Evolutionary conservation across 2,113 vertebrate species (phyloP).

Genomic region (Anas platyrhynchos): DNA sequence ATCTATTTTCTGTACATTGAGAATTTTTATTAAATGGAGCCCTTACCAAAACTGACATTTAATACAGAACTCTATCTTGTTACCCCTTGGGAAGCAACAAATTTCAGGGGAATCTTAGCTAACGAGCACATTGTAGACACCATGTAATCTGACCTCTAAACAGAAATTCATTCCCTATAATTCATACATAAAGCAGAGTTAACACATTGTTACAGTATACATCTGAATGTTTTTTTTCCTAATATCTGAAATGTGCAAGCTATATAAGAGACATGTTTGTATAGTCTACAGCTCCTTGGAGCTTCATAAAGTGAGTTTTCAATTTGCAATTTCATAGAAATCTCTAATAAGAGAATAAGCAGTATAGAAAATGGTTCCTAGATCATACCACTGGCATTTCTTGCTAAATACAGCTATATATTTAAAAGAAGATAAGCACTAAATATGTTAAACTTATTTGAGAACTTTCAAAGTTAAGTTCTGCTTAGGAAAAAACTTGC

Average conservation of each 20-base stretch:
- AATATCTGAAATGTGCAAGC: background rate
- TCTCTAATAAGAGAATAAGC: background rate
- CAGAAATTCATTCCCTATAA: background rate
- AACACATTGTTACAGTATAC: background rate
- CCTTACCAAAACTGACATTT: background rate
- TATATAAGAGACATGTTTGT: background rate
- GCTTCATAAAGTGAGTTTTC: conserved; percentile 2
- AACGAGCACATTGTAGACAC: background rate
- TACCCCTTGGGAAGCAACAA: background rate
- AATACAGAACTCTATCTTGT: background rate
- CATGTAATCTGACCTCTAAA: background rate
- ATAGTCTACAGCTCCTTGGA: background rate
- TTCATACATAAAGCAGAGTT: background rate
- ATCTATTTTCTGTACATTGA: background rate
- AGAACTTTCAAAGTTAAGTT: conserved; percentile 17
- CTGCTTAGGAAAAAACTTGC: accelerated
- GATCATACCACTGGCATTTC: background rate
- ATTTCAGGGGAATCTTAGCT: background rate
- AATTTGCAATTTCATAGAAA: background rate
- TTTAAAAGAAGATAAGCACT: background rate
- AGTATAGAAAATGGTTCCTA: background rate
- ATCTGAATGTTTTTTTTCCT: background rate
- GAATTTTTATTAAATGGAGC: background rate
- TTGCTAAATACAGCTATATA: background rate
- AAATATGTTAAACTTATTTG: background rate